Evolutionary conservation across 2,113 vertebrate genomes (phyloP).

Genomic region (rat (Rattus norvegicus)): DNA sequence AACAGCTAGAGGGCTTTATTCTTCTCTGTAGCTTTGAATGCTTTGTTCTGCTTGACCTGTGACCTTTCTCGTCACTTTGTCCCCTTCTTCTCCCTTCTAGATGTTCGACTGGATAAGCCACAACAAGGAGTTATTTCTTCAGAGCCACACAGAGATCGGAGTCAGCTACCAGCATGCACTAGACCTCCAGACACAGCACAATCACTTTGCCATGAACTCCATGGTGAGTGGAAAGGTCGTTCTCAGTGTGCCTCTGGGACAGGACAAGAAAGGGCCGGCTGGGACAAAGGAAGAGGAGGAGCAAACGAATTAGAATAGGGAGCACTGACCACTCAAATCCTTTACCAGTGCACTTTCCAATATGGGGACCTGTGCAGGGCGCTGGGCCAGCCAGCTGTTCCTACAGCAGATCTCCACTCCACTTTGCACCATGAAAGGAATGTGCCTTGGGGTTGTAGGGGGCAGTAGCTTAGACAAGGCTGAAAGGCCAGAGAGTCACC

Average conservation of each 20-base stretch:
- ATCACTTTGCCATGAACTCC: conserved; percentile 99
- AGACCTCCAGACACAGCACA: conserved; percentile 99
- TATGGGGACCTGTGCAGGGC: not conserved
- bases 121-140: conserved; percentile 98
- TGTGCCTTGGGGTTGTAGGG: not conserved
- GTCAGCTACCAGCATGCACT: conserved; percentile 96
- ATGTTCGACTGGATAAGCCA: conserved; percentile 99
- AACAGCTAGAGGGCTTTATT: not conserved
- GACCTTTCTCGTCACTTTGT: conserved; percentile 42
- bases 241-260: accelerated
- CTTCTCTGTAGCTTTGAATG: not conserved
- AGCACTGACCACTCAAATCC: not conserved
- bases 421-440: conserved; percentile 12
- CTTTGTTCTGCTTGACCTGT: conserved; percentile 5
- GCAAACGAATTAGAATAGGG: not conserved
- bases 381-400: not conserved
- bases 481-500: not conserved
- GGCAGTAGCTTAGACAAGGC: not conserved
- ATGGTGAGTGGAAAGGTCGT: conserved; percentile 89
- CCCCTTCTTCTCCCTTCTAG: conserved; percentile 83
- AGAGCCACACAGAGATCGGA: conserved; percentile 98
- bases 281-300: accelerated
- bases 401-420: not conserved
- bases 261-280: not conserved
- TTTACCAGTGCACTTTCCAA: not conserved